Evolutionary conservation across 2,113 vertebrate genomes (phyloP), one percentile per base, ranked within the genome.

Genomic region (Riparia riparia): DNA sequence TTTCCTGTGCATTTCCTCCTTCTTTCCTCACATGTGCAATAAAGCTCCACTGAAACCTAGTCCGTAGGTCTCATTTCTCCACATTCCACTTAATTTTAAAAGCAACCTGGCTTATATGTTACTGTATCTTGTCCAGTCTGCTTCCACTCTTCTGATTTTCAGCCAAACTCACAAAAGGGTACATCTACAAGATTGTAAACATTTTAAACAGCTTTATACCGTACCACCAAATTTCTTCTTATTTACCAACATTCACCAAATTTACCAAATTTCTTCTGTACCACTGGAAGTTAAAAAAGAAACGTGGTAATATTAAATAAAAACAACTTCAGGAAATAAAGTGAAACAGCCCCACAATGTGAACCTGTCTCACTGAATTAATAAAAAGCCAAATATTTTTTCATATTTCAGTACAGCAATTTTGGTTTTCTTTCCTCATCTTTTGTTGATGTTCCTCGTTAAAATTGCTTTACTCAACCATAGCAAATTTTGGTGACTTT

Each of bases 21-120:
- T 47, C 64, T 19, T 92, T 51, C 54, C 86, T 70, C 80, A 86
- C 28, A 49, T 84, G 93, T 95, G 95, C 88, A 95, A 94, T 29
- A 69, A 13, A 74, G 57, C 41, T 92, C 65, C 25, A 32, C 8
- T 16, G 72, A 90, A 86, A 86, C 71, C 77, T 18, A 29, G 19
- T 15, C 37, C 1, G 2, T 41, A 73, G 80, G 71, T 70, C 68
- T 83, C 82, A 74, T n/a, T 88, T 78, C 51, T 90, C 78, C 78
- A 58, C 29, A 28, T 70, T 64, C 39, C 47, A 77, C 21, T 17
- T 66, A 18, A 66, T 83, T 81, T 78, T 58, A 74, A 78, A 92
- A 92, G 58, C 51, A 88, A 47, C 4, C 51, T 78, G 71, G 64
- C 17, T 94, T n/a, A 19, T 17, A 42, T 60, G n/a, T 49, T 34